Base-by-base conservation (phyloP, 2,797 vertebrate species). In the Nannoperca australis region DNA sequence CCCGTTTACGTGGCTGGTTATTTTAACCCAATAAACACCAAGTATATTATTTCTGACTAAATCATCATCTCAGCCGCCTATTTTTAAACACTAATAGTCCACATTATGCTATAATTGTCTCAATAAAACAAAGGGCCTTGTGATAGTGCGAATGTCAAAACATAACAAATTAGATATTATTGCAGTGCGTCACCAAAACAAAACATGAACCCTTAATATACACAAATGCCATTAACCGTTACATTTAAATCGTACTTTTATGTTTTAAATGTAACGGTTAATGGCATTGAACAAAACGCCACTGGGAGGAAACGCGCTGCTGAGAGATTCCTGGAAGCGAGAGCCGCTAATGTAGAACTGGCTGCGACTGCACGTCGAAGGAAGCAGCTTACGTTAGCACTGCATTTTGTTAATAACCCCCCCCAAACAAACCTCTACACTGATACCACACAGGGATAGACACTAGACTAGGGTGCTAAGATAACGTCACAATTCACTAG, bases 81-180 rank as follows among this genome's bases (percentile, higher is more conserved):
- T 30, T 51, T 53, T 20, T 15, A 60, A 40, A 40, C 22, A 18
- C 22, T 4, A 27, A 14, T 5, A 40, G 9, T 50, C 15, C 30
- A 66, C 20, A 2, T 20, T n/a, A 20, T 36, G 40, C 17, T 38
- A 27, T 13, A 7, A 8, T 0, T 0, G 14, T 53, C 42, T 14
- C 49, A 22, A 53, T 5, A 60, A 24, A 34, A 38, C 65, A 51
- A 38, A 9, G 10, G 36, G 36, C 9, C 36, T 38, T 10, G 9
- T 64, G 17, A 12, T 0, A 24, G 22, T 8, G 40, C 73, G 38
- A 75, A 73, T 59, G 73, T 56, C 69, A 78, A 75, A 87, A 82
- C 34, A 89, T 80, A 59, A 89, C 69, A 86, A 82, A 88, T 72
- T 54, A 22, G 27, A 66, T 69, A 69, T 72, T 66, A 72, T 61